phyloP scores from a whole-genome alignment of 2,113 vertebrate genomes.

The Origma solitaria region DNA sequence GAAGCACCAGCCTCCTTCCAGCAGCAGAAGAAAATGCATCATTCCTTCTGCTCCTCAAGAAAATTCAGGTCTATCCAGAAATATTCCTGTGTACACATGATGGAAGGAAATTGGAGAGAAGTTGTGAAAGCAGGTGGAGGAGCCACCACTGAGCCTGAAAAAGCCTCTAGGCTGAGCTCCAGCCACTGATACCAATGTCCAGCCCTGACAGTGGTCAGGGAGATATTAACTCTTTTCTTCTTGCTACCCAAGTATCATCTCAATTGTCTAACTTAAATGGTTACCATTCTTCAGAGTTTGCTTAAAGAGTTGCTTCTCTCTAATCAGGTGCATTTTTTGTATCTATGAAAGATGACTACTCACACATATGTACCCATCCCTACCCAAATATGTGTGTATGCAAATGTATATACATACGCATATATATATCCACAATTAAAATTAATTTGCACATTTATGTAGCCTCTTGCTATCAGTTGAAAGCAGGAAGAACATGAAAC shows the following conservation, averaged over 20 bases:
- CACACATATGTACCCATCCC: not conserved
- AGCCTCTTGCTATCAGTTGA: not conserved
- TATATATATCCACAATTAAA: not conserved
- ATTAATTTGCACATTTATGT: not conserved
- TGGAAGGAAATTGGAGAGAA: not conserved
- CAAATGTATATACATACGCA: not conserved
- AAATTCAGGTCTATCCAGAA: not conserved
- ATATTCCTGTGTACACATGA: not conserved
- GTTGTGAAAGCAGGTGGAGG: not conserved
- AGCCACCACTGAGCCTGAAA: not conserved
- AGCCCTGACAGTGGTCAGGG: not conserved
- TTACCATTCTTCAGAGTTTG: not conserved
- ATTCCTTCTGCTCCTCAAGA: not conserved
- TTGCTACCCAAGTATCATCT: not conserved
- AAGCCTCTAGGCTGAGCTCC: not conserved
- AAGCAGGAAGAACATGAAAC: not conserved
- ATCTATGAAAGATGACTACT: not conserved
- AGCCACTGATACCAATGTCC: not conserved
- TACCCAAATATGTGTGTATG: not conserved
- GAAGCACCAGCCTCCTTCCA: not conserved
- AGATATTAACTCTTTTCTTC: not conserved
- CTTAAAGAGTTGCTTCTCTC: not conserved
- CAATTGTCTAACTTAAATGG: fast-evolving
- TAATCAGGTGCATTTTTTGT: not conserved
- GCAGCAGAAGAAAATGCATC: not conserved